Conservation (phyloP, 2,797 vertebrate genomes). For the Morus bassanus region DNA sequence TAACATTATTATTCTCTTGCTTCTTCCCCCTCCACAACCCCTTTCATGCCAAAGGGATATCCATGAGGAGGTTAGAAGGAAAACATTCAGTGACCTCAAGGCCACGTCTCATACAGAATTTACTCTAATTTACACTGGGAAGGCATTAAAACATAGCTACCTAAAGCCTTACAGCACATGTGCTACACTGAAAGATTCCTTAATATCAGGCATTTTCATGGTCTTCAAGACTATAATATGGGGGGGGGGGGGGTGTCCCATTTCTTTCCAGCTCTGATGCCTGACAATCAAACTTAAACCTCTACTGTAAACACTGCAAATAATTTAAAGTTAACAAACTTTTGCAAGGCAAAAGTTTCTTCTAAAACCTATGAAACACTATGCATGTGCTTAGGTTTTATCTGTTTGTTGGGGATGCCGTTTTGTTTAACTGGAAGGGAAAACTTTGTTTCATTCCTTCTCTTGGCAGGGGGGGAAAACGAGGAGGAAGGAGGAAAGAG, state of each 20-base stretch:
- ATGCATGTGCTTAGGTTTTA: background rate
- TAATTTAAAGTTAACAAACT: background rate
- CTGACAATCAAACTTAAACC: background rate
- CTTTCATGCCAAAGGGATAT: background rate
- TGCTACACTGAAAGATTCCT: background rate
- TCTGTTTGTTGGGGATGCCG: background rate
- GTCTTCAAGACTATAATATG: background rate
- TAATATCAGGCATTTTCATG: background rate
- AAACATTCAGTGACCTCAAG: background rate
- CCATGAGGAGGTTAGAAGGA: background rate
- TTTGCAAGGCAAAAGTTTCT: background rate
- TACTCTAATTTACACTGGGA: background rate
- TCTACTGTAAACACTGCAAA: background rate
- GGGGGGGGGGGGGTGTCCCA: too few species aligned
- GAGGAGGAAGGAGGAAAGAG: background rate
- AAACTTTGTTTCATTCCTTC: background rate
- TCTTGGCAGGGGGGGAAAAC: background rate
- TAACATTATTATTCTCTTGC: background rate
- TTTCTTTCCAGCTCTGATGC: background rate
- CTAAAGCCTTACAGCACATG: background rate
- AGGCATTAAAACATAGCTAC: background rate
- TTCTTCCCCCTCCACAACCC: background rate
- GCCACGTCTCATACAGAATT: background rate
- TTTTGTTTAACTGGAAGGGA: background rate
- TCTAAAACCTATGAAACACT: background rate